These are phyloP conservation scores for Conchocele bisecta DNA, from an alignment of 2,888 invertebrate species.

Conservation along the genomic window DNA sequence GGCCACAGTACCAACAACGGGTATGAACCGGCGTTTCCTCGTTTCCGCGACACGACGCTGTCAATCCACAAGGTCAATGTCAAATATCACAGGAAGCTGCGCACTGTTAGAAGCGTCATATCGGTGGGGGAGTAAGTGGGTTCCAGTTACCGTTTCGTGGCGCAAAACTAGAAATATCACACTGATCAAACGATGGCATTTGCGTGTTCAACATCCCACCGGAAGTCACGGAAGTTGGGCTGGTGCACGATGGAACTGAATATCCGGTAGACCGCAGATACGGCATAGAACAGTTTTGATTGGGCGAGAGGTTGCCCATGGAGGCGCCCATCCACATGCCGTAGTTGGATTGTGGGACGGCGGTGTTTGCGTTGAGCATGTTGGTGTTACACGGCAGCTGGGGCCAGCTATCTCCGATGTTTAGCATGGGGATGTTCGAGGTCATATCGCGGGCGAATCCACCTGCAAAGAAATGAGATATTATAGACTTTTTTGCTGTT, in stretches of 20 bases:
- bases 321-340: conserved; percentile 76
- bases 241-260: conserved; percentile 67
- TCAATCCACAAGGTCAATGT: neutral
- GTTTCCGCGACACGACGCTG: neutral
- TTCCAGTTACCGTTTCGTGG: conserved; percentile 71
- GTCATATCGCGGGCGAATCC: conserved; percentile 71
- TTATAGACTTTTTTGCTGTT: too few species aligned
- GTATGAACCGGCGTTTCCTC: neutral
- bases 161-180: conserved; percentile 68
- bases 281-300: conserved; percentile 79
- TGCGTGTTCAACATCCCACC: conserved; percentile 55
- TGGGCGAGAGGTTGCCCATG: conserved; percentile 74
- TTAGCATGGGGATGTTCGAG: conserved; percentile 72
- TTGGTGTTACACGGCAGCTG: conserved; percentile 69
- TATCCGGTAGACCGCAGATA: conserved; percentile 73
- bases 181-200: conserved; percentile 66
- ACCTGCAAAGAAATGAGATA: conserved; percentile 55
- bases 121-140: conserved; percentile 74
- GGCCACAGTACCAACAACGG: too few species aligned
- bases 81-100: conserved; percentile 33
- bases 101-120: conserved; percentile 56
- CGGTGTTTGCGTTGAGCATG: conserved; percentile 65
- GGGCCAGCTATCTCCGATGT: conserved; percentile 76
- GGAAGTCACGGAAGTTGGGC: conserved; percentile 60
- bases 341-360: conserved; percentile 67